Conservation (phyloP, 2,888 invertebrate species). For the Atherix ibis region DNA sequence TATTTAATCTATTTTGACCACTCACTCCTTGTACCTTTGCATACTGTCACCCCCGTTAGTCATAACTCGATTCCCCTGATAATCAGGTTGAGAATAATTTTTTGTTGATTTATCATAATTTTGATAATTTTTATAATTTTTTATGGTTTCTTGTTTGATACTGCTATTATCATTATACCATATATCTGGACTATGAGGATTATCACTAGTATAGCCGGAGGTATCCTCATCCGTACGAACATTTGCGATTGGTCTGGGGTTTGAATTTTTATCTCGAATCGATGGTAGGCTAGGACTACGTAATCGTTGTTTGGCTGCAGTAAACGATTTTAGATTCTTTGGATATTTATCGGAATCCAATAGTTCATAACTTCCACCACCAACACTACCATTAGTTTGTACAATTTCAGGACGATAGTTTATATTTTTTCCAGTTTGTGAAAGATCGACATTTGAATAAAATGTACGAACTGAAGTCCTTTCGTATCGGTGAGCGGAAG, state of each 20-base stretch:
- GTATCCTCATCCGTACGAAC: slow-evolving; percentile 53
- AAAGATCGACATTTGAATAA: slow-evolving; percentile 30
- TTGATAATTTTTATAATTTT: slow-evolving; percentile 10
- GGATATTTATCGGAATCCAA: slow-evolving; percentile 5
- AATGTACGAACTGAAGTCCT: slow-evolving; percentile 32
- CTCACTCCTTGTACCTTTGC: slow-evolving; percentile 7
- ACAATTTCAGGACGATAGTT: neutral
- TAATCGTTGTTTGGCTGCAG: slow-evolving; percentile 17
- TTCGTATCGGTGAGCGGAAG: slow-evolving; percentile 33
- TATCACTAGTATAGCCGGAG: slow-evolving; percentile 72
- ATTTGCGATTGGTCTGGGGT: slow-evolving; percentile 22
- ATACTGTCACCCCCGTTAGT: slow-evolving; percentile 7
- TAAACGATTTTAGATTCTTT: slow-evolving; percentile 2
- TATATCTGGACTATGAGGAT: slow-evolving; percentile 36
- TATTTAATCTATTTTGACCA: too few species aligned
- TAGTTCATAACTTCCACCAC: slow-evolving; percentile 8
- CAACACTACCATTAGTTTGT: neutral
- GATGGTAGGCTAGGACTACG: slow-evolving; percentile 55
- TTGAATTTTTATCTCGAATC: slow-evolving; percentile 31
- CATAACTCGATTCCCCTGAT: slow-evolving; percentile 6
- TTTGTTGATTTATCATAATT: slow-evolving; percentile 9
- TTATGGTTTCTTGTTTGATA: slow-evolving; percentile 16
- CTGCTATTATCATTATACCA: slow-evolving; percentile 22
- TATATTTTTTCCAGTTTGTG: slow-evolving; percentile 15
- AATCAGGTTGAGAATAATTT: slow-evolving; percentile 5